phyloP scores from a whole-genome alignment of 2,888 invertebrate genomes.

The Peribatodes rhomboidaria region DNA sequence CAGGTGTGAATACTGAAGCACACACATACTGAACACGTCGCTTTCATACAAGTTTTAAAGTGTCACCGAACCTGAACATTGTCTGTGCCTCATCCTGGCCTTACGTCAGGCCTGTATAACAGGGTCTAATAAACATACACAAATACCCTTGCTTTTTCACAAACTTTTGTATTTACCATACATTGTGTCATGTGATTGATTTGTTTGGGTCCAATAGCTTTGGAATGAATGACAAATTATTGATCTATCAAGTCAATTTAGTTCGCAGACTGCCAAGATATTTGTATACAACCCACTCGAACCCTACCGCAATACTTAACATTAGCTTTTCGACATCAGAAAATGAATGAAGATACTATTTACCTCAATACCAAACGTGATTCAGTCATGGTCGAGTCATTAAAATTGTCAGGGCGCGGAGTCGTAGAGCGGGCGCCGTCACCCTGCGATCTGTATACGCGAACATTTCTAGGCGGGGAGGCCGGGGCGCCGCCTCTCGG shows the following conservation, averaged over 20 bases:
- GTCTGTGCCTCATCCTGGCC: no score
- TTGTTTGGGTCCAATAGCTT: conserved; percentile 1
- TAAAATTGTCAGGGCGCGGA: conserved; percentile 73
- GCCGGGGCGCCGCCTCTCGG: conserved; percentile 55
- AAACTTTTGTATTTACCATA: no score
- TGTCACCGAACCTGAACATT: no score
- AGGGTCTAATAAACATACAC: no score
- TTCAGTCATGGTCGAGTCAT: conserved; percentile 82
- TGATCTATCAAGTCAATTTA: background rate
- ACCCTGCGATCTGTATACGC: conserved; percentile 71
- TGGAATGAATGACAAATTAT: conserved; percentile 9
- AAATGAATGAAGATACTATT: background rate
- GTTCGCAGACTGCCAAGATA: background rate
- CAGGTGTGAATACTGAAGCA: no score
- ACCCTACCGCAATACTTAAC: no score
- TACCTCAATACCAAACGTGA: conserved; percentile 80
- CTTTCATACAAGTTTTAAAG: no score
- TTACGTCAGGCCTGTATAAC: no score
- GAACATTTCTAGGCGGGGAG: conserved; percentile 74
- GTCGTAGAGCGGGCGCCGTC: conserved; percentile 75
- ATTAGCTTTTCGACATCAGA: no score
- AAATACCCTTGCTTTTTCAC: no score
- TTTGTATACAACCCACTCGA: background rate
- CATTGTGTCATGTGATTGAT: background rate
- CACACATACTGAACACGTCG: no score